Evolutionary conservation across 1,140 invertebrate species (phyloP), one percentile per base, ranked within the genome.

Genomic region (Ceratina australensis): DNA sequence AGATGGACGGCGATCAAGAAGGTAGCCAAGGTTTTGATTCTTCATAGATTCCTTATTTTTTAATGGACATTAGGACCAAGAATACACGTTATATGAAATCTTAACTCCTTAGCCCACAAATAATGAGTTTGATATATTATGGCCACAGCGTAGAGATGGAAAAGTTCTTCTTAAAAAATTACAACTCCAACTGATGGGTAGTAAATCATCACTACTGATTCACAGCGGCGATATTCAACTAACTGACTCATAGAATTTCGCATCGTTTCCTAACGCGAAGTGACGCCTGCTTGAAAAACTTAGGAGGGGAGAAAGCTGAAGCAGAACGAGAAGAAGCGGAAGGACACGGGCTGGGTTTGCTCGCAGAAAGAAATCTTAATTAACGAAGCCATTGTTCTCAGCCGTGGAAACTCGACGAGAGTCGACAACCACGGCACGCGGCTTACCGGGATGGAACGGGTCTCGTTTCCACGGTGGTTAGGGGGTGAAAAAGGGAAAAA

Each of bases 301-400:
- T 60, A 60, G 24, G 59, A 49, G 42, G 42, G n/a, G 63, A 16
- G 24, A 50, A 49, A 47, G 50, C 18, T 26, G 20, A 42, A 68
- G 13, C n/a, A 66, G 22, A n/a, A 67, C 33, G 57, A 63, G 66
- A 7, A 49, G 28, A 80, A 28, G 57, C 15, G 47, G 42, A 63
- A 67, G 77, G 24, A 16, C 24, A 54, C 15, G 0, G 24, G 10
- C 12, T 18, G 67, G n/a, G 20, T 15, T 18, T 77, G 81, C 72
- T 74, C 82, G 82, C 81, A 75, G 87, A 89, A 89, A 88, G 87
- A 90, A 90, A 91, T 89, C 86, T 91, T 90, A 92, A 91, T 92
- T 90, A 92, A 91, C 86, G 86, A 91, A 80, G 65, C 86, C 87
- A 91, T 91, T 91, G 90, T 91, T 91, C 33, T 86, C 84, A 69